phyloP scores from a whole-genome alignment of 2,888 invertebrate genomes.

The Machimus atricapillus region DNA sequence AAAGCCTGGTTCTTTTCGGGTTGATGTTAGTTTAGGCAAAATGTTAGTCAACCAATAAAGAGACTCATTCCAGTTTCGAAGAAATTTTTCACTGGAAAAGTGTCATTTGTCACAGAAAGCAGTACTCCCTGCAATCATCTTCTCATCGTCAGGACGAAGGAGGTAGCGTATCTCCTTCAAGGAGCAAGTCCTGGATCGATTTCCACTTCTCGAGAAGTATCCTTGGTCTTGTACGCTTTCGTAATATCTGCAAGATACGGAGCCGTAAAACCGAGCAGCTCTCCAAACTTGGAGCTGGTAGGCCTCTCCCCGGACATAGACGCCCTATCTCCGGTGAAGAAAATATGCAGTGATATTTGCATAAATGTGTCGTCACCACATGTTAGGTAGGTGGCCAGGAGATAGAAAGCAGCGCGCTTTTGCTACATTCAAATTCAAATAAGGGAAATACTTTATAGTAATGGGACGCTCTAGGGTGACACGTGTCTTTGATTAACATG shows the following conservation, averaged over 20 bases:
- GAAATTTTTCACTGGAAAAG: background rate
- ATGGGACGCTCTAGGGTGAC: background rate
- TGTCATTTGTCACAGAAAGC: constrained; percentile 11
- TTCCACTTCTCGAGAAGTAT: constrained; percentile 2
- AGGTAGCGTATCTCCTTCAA: background rate
- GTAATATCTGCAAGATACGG: background rate
- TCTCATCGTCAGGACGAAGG: background rate
- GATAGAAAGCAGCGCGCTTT: background rate
- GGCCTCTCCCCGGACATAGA: background rate
- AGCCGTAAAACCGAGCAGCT: background rate
- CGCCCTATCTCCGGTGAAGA: background rate
- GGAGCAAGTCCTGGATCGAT: background rate
- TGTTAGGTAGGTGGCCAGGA: background rate
- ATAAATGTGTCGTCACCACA: constrained; percentile 35
- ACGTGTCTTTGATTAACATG: constrained; percentile 34
- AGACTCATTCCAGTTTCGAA: background rate
- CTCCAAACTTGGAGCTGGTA: background rate
- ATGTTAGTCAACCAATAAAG: constrained; percentile 12
- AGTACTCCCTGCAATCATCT: background rate
- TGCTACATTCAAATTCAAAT: constrained; percentile 36
- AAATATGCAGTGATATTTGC: constrained; percentile 27
- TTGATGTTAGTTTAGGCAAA: constrained; percentile 30
- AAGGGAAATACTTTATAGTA: constrained; percentile 11
- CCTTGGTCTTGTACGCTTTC: background rate
- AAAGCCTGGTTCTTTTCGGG: background rate